Percentiles rank a stretch among this genome's conserved stretches.
These are phyloP conservation scores for Agriopis marginaria DNA, from an alignment of 2,888 invertebrate species.

Conservation along the genomic window DNA sequence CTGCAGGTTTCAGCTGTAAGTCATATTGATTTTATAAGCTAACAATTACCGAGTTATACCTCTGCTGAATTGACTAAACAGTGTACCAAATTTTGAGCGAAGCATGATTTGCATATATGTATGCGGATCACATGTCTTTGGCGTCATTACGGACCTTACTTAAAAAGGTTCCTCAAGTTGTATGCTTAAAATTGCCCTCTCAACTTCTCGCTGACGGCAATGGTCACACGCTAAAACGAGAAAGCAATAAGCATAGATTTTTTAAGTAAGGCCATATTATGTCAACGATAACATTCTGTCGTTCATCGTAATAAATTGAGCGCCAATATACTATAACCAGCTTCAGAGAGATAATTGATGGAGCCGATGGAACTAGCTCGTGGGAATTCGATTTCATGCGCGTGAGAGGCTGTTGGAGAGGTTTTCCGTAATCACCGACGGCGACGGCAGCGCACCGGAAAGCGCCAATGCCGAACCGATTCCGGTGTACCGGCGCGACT, in stretches of 20 bases:
- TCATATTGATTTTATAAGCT: too few relatives aligned
- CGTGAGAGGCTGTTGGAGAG: conserved; percentile 74
- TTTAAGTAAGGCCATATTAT: not conserved
- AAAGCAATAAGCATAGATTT: too few relatives aligned
- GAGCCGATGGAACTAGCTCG: conserved; percentile 64
- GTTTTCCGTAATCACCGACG: conserved; percentile 68
- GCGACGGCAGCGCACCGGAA: conserved; percentile 55
- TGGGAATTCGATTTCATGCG: conserved; percentile 79
- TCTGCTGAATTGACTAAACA: too few relatives aligned
- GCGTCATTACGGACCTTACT: too few relatives aligned
- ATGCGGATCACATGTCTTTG: not conserved
- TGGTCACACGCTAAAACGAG: too few relatives aligned
- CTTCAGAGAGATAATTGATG: conserved; percentile 59
- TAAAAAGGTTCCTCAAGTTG: too few relatives aligned
- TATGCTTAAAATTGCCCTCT: too few relatives aligned
- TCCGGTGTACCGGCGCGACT: conserved; percentile 63
- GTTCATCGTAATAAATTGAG: conserved; percentile 16
- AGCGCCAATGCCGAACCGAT: conserved; percentile 63
- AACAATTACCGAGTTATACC: too few relatives aligned
- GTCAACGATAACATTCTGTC: conserved; percentile 9
- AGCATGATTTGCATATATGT: not conserved
- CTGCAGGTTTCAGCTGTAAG: too few relatives aligned
- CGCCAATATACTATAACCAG: conserved; percentile 43
- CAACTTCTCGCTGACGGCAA: too few relatives aligned
- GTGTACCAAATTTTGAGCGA: too few relatives aligned